Base-by-base conservation (phyloP, 2,113 vertebrate genomes). In the Eolophus roseicapilla region DNA sequence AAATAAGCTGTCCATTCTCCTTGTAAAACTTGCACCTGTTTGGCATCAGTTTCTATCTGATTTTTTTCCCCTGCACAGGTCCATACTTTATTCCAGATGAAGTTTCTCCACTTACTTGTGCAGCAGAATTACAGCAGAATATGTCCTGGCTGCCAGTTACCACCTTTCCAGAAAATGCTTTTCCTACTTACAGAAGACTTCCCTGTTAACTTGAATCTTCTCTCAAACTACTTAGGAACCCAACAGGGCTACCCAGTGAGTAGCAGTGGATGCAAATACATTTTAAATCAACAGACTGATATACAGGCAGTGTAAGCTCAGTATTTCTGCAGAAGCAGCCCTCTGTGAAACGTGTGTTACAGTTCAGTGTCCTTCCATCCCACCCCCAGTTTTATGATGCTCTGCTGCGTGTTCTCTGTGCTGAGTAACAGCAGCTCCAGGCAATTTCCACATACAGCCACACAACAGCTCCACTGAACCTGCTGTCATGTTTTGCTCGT, bases 351-450 rank as follows among this genome's bases (percentile, higher is more conserved):
- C 0, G 8, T 3, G 2, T 4, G 35, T 13, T 33, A n/a, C 10
- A 7, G 44, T 1, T n/a, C 4, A 2, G 20, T 0, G 17, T 25
- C 23, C 47, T 7, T 2, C 35, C 39, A 7, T 1, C 69, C 57
- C 3, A 0, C 16, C 9, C 16, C 12, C 6, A 1, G 25, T 9
- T 31, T 15, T 3, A 2, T 4, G 37, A 11, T 6, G 47, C 24
- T 33, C 20, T 52, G 33, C 18, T 13, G n/a, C 1, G 1, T 13
- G 0, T 0, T 33, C 37, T 1, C 46, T 9, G 13, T 12, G 33
- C n/a, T 3, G 47, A 13, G 0, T 8, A 31, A 7, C 52, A 21
- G 71, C 80, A 47, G 59, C 49, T 27, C 49, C 0, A 2, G 41
- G 55, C 29, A 33, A 18, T 5, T 13, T 24, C 50, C 39, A 1